Conservation (phyloP, 2,113 vertebrate species). For the Burhinus bistriatus region DNA sequence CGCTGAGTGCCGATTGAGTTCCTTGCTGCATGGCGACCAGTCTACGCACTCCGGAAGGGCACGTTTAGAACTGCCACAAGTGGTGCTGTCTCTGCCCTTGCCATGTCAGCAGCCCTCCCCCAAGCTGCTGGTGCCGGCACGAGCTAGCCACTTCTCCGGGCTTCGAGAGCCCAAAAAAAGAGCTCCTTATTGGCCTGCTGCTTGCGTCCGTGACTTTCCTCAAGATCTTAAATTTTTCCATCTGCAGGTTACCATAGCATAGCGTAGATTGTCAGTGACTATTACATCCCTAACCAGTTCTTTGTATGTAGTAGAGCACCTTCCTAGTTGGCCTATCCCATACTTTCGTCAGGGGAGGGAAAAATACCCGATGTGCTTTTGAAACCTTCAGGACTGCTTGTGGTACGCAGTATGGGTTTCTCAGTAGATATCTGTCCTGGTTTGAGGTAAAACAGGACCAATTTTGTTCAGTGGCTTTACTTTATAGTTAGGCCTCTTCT, state of each 20-base stretch:
- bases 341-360: neutral
- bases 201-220: neutral
- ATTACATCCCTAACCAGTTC: neutral
- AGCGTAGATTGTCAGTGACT: neutral
- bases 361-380: neutral
- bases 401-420: neutral
- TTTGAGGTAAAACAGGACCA: too few relatives aligned
- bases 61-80: too few relatives aligned
- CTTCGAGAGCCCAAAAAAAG: too few relatives aligned
- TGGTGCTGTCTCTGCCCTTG: too few relatives aligned
- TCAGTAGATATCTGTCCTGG: neutral
- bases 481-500: too few relatives aligned
- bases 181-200: neutral
- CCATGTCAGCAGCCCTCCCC: too few relatives aligned
- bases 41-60: too few relatives aligned
- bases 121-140: too few relatives aligned
- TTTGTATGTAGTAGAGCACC: neutral
- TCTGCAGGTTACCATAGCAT: neutral
- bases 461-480: too few relatives aligned
- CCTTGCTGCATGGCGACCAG: too few relatives aligned
- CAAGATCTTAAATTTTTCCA: neutral
- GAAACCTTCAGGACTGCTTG: neutral
- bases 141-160: too few relatives aligned
- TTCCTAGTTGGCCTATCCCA: neutral
- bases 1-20: too few relatives aligned